Base-by-base conservation (phyloP, 2,113 vertebrate species). In the Acanthisitta chloris region DNA sequence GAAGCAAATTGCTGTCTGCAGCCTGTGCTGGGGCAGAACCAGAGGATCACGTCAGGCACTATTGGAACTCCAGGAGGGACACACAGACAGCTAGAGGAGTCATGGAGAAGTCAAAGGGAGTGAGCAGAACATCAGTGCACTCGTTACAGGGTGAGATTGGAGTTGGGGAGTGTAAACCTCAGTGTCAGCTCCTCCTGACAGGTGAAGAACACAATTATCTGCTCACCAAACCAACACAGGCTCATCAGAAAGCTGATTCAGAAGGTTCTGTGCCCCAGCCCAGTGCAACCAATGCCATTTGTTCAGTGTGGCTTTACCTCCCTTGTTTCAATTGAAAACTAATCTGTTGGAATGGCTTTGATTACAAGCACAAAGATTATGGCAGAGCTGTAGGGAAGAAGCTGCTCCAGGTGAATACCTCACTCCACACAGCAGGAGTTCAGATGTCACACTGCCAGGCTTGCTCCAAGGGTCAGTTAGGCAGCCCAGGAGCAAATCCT, bases 1-100 rank as follows among this genome's bases (percentile, higher is more conserved):
- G 90, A 73, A 93, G 88, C 52, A 79, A 93, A 34, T 29, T 51
- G 85, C 66, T 26, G 36, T 80, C 52, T 61, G 65, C 87, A 88
- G 94, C 31, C 67, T 7, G 4, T 29, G 59, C 38, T 71, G 34
- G 43, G 84, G 52, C 33, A 81, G 34, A 57, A 81, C 9, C 78
- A 67, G 6, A 76, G 46, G 23, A n/a, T n/a, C 72, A 10, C 69
- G 55, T 72, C 65, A 10, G 72, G 76, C 72, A 54, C 48, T 2
- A 29, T 14, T 43, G 61, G 42, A 72, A 9, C 51, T 15, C 54
- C 28, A 24, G 55, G 43, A 85, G 61, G 51, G 81, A 52, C 34
- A 19, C 77, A 0, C 62, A 52, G 55, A 2, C 23, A 31, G 51
- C 45, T 5, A 11, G 21, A 28, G 58, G 43, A 54, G 58, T 16